phyloP scores from a whole-genome alignment of 2,113 vertebrate species.

The Erpornis zantholeuca region DNA sequence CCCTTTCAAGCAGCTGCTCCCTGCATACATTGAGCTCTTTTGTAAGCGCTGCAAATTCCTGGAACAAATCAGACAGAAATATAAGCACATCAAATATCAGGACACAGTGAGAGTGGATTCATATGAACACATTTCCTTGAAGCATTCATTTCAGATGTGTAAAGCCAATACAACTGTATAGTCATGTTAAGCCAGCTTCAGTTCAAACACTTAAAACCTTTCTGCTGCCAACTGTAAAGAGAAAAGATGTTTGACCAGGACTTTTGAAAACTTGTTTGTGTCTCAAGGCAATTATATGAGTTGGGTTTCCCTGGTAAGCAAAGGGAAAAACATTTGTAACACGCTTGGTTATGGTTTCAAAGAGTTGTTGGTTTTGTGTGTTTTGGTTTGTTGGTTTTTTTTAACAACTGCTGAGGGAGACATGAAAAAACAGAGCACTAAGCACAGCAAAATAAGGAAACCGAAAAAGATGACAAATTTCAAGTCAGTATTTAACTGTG shows the following conservation, averaged over 20 bases:
- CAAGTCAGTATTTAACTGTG: not conserved
- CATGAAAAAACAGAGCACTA: not conserved
- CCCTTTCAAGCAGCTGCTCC: constrained; percentile 94
- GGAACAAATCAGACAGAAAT: constrained; percentile 28
- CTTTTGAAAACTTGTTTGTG: not conserved
- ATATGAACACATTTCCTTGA: not conserved
- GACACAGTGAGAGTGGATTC: not conserved
- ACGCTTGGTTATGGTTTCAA: not conserved
- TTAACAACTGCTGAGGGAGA: not conserved
- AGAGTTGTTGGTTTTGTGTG: not conserved
- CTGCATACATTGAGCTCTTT: constrained; percentile 92
- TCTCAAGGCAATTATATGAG: not conserved
- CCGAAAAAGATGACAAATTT: not conserved
- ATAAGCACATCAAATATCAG: not conserved
- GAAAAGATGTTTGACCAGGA: not conserved
- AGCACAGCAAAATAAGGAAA: not conserved
- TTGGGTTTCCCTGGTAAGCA: not conserved
- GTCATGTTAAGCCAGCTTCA: not conserved
- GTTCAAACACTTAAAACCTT: not conserved
- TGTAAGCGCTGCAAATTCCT: constrained; percentile 95
- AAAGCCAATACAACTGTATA: not conserved
- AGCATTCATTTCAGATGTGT: not conserved
- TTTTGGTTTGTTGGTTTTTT: not conserved
- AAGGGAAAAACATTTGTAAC: not conserved
- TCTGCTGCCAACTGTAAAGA: not conserved